Evolutionary conservation across 2,888 invertebrate species (phyloP).

Genomic region (Smittia sp.): DNA sequence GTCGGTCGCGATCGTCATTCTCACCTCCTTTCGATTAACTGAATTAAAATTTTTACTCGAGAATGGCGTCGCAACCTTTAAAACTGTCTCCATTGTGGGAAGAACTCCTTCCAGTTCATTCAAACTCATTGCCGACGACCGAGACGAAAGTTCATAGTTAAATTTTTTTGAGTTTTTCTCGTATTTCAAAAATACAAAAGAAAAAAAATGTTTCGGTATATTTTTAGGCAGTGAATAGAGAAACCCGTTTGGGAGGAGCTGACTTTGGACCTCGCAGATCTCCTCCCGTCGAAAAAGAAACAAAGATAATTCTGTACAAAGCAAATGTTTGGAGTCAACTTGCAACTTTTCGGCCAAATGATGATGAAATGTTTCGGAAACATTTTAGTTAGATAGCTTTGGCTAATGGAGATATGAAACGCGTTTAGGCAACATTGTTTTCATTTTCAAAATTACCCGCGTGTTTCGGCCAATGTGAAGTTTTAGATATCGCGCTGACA

Average conservation of each 20-base stretch:
- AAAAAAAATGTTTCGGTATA: slow-evolving; percentile 40
- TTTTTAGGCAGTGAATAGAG: slow-evolving; percentile 40
- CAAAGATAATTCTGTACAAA: slow-evolving; percentile 27
- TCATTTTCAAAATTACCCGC: slow-evolving; percentile 32
- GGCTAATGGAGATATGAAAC: slow-evolving; percentile 11
- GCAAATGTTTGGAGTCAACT: slow-evolving; percentile 7
- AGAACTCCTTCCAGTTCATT: no score
- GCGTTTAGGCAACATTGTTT: slow-evolving; percentile 33
- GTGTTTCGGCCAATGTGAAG: slow-evolving; percentile 28
- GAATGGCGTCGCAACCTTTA: background rate
- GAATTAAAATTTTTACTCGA: slow-evolving; percentile 7
- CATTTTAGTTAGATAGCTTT: slow-evolving; percentile 4
- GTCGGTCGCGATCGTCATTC: background rate
- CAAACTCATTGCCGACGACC: background rate
- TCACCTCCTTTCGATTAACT: slow-evolving; percentile 6
- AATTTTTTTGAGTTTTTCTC: slow-evolving; percentile 30
- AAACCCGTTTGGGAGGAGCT: slow-evolving; percentile 28
- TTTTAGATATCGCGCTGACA: slow-evolving; percentile 30
- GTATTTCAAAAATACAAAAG: slow-evolving; percentile 39
- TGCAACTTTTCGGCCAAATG: slow-evolving; percentile 12
- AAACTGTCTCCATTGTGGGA: no score
- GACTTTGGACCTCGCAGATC: slow-evolving; percentile 26
- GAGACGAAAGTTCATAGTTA: slow-evolving; percentile 19
- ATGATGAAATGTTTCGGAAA: slow-evolving; percentile 14
- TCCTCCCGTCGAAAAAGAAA: background rate